These are phyloP conservation scores for Tapirus terrestris DNA, from an alignment of 2,113 vertebrate species.

Conservation along the genomic window DNA sequence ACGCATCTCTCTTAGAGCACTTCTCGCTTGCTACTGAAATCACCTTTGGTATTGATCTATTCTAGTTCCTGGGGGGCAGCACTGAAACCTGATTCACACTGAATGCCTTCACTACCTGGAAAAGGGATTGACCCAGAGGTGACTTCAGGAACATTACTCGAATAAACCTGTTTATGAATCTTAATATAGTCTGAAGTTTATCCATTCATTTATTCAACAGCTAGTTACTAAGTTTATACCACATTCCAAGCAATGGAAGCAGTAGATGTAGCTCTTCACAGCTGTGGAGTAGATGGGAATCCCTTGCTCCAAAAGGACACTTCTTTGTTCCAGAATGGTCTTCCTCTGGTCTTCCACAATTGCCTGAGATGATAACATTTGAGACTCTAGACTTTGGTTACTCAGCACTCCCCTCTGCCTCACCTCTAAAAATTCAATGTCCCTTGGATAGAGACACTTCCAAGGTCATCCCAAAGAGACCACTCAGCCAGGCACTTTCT, in stretches of 20 bases:
- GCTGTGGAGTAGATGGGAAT: neutral
- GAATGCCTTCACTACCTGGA: neutral
- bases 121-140: neutral
- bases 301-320: neutral
- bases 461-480: constrained; percentile 63
- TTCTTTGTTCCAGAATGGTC: constrained; percentile 78
- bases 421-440: constrained; percentile 71
- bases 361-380: neutral
- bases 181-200: neutral
- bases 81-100: neutral
- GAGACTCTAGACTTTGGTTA: neutral
- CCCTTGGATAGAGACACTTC: constrained; percentile 71
- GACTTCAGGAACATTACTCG: neutral
- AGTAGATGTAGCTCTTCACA: neutral
- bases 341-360: constrained; percentile 79
- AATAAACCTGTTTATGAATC: neutral
- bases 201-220: neutral
- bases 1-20: neutral
- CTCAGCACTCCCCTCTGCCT: neutral
- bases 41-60: neutral
- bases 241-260: neutral
- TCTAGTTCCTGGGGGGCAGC: neutral
- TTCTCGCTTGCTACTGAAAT: neutral
- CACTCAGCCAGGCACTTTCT: constrained; percentile 47
- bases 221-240: neutral